These are phyloP conservation scores for Mactromeris polynyma DNA, from an alignment of 2,888 invertebrate species.

Conservation along the genomic window DNA sequence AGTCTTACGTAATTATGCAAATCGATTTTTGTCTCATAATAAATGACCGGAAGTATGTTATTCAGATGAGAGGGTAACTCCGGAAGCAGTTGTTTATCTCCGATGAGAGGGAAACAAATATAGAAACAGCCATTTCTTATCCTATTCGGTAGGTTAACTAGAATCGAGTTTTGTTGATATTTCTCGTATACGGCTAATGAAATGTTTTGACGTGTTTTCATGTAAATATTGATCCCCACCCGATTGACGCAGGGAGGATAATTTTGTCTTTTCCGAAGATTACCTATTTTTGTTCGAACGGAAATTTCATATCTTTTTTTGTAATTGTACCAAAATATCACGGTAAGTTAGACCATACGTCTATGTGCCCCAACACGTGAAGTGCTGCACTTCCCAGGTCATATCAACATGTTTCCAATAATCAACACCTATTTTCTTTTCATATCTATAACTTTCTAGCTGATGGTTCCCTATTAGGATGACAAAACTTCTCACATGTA, in stretches of 20 bases:
- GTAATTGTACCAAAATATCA: not conserved
- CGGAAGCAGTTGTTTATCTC: not conserved
- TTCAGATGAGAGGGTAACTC: not conserved
- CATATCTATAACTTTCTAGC: not conserved
- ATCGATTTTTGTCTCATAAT: not conserved
- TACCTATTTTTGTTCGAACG: not conserved
- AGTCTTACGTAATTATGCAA: not conserved
- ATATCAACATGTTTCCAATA: not conserved
- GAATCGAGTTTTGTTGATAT: not conserved
- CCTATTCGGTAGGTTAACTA: not conserved
- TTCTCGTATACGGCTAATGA: not conserved
- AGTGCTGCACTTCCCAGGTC: not conserved
- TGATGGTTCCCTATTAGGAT: not conserved
- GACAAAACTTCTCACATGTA: not conserved
- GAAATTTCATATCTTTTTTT: not conserved
- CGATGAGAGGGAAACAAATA: not conserved
- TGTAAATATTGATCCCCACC: slow-evolving; percentile 12
- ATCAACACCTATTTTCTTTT: not conserved
- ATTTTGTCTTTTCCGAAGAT: not conserved
- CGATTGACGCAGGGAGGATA: not conserved
- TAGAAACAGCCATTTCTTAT: not conserved
- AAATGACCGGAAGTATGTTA: not conserved
- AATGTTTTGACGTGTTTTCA: slow-evolving; percentile 10
- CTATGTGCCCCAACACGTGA: not conserved
- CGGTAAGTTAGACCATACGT: not conserved